phyloP scores from a whole-genome alignment of 2,888 invertebrate species.

The Diadegma fenestrale region DNA sequence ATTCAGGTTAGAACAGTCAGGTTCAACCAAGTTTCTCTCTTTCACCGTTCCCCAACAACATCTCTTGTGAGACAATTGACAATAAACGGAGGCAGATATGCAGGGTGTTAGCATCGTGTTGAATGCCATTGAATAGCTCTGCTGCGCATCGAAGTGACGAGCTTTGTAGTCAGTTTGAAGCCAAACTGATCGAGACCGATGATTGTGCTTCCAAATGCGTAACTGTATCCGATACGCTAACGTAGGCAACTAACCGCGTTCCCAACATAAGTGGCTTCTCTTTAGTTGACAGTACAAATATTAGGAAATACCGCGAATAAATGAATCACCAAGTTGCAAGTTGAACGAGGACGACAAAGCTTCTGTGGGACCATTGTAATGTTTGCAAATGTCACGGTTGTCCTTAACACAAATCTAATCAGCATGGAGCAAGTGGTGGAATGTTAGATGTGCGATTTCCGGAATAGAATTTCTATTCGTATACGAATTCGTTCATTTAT shows the following conservation, averaged over 20 bases:
- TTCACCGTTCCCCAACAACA: not conserved
- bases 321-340: not conserved
- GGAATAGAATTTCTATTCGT: not conserved
- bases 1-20: constrained; percentile 16
- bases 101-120: constrained; percentile 36
- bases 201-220: constrained; percentile 51
- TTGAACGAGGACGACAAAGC: not conserved
- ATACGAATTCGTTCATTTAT: not conserved
- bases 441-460: not conserved
- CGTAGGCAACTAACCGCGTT: constrained; percentile 14
- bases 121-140: constrained; percentile 47
- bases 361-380: not conserved
- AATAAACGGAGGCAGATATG: constrained; percentile 27
- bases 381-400: not conserved
- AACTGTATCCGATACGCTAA: constrained; percentile 29
- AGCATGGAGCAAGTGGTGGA: not conserved
- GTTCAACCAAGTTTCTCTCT: constrained; percentile 46
- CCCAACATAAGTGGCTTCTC: not conserved
- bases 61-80: constrained; percentile 54
- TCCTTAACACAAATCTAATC: not conserved
- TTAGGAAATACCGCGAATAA: not conserved
- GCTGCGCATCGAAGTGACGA: constrained; percentile 58
- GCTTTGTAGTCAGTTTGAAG: constrained; percentile 56
- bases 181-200: constrained; percentile 34
- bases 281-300: not conserved